Percentiles rank a stretch among this genome's conserved stretches.
Conservation (phyloP, 2,888 invertebrate genomes). For the Ethmia dodecea region DNA sequence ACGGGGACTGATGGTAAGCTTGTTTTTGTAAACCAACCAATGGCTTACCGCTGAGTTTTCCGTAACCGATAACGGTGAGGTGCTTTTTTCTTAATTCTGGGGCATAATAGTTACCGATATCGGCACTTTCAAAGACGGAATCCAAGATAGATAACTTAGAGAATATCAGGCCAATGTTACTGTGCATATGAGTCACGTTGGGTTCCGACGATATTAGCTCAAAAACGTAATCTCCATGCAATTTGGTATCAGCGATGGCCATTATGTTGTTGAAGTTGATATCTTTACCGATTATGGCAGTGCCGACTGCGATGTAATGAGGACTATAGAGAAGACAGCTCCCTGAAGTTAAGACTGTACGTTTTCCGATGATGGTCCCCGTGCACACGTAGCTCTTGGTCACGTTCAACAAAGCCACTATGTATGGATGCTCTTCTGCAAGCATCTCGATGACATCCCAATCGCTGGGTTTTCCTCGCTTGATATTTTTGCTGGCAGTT, state of each 20-base stretch:
- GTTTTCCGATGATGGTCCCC: conserved; percentile 40
- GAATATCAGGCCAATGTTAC: conserved; percentile 49
- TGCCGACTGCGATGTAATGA: conserved; percentile 33
- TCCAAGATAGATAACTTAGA: conserved; percentile 31
- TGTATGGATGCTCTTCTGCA: conserved; percentile 47
- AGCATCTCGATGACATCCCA: conserved; percentile 41
- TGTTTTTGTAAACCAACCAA: conserved; percentile 37
- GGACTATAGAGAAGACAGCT: conserved; percentile 36
- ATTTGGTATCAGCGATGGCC: conserved; percentile 27
- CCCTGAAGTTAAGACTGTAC: conserved; percentile 48
- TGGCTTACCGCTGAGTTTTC: conserved; percentile 24
- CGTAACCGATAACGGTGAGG: conserved; percentile 42
- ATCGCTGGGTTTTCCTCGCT: conserved; percentile 10
- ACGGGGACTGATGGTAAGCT: conserved; percentile 39
- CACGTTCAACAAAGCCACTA: conserved; percentile 42
- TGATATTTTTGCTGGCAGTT: background rate
- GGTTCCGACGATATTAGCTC: conserved; percentile 27
- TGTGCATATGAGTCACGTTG: conserved; percentile 38
- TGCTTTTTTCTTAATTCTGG: conserved; percentile 36
- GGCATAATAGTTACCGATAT: conserved; percentile 37
- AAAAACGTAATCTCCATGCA: conserved; percentile 41
- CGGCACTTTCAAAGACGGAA: conserved; percentile 29
- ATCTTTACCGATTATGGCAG: conserved; percentile 33
- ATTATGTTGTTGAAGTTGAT: conserved; percentile 28
- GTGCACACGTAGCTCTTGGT: conserved; percentile 41